Conservation (phyloP, 2,797 vertebrate species). For the Selene dorsalis region DNA sequence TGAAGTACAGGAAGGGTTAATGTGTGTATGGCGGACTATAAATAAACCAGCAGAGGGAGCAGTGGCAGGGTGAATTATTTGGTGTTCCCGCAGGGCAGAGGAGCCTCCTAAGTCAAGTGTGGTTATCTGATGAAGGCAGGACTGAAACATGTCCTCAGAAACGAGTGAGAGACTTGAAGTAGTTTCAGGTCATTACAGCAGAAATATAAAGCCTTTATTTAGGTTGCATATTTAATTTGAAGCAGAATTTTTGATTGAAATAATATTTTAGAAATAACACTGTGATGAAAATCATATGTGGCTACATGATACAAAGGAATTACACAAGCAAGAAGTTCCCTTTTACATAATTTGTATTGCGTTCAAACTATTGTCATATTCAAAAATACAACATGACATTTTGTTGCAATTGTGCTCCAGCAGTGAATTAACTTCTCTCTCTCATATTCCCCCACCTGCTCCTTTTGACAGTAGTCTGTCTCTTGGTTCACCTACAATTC, state of each 20-base stretch:
- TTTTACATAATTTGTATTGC: not conserved
- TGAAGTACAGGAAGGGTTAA: constrained; percentile 62
- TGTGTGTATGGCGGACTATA: constrained; percentile 60
- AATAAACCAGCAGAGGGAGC: constrained; percentile 79
- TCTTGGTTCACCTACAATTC: constrained; percentile 14
- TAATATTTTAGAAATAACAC: not conserved
- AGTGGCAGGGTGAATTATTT: constrained; percentile 75
- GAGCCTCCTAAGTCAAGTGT: constrained; percentile 51
- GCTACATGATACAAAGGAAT: not conserved
- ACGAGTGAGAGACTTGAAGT: constrained; percentile 22
- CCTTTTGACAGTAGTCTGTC: constrained; percentile 23
- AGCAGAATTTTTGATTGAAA: not conserved
- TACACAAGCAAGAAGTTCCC: not conserved
- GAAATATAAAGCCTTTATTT: not conserved
- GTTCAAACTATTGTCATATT: not conserved
- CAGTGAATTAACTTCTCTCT: not conserved
- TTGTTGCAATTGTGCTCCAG: not conserved
- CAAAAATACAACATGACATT: not conserved
- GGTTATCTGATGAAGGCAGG: constrained; percentile 51
- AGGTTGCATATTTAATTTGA: not conserved
- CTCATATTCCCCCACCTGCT: constrained; percentile 31
- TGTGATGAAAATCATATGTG: not conserved
- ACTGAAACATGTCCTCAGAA: constrained; percentile 41
- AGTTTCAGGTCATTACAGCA: constrained; percentile 31
- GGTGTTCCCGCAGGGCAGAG: constrained; percentile 60